Conservation (phyloP, 2,113 vertebrate genomes). For the Naja naja region DNA sequence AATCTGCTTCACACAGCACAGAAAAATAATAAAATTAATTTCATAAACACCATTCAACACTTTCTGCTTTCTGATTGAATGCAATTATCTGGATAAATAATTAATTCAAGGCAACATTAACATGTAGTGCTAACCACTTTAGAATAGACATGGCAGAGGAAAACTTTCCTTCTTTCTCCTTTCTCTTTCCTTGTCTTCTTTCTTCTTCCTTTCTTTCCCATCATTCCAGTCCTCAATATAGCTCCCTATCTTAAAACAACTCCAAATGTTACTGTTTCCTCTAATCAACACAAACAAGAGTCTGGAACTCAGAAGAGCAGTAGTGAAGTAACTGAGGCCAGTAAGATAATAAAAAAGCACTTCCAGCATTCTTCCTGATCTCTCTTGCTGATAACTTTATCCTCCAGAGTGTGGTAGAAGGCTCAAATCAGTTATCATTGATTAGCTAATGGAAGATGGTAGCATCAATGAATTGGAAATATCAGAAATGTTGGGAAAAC, state of each 20-base stretch:
- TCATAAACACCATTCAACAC: background rate
- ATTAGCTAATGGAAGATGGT: background rate
- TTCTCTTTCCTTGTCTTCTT: background rate
- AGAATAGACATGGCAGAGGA: background rate
- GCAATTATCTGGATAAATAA: background rate
- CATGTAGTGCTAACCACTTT: background rate
- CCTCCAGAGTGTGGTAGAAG: background rate
- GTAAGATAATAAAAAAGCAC: background rate
- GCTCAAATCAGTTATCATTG: background rate
- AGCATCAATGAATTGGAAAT: background rate
- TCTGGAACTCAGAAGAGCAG: background rate
- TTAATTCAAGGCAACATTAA: background rate
- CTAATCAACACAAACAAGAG: no score
- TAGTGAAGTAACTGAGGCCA: background rate
- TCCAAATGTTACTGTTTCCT: background rate
- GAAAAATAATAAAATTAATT: background rate
- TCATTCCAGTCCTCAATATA: background rate
- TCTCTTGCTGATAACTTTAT: background rate
- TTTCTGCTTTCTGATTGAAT: background rate
- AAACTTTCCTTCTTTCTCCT: background rate
- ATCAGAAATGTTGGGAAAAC: background rate
- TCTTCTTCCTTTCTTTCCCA: background rate
- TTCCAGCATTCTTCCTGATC: background rate
- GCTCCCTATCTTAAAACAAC: background rate
- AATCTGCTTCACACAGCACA: background rate